Conservation (phyloP, 2,888 invertebrate species). For the Euzetes globulus region DNA sequence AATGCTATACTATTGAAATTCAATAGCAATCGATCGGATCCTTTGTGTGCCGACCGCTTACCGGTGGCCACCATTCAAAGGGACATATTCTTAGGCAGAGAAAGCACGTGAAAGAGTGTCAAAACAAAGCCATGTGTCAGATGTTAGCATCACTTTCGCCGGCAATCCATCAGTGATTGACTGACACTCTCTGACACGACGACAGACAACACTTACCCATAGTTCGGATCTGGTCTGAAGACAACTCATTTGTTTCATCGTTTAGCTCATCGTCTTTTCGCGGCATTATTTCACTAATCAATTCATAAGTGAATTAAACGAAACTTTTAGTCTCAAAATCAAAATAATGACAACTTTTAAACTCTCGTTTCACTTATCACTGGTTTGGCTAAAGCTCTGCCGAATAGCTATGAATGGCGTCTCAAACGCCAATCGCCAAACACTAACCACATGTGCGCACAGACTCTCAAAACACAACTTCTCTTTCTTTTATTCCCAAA, state of each 20-base stretch:
- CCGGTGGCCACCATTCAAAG: background rate
- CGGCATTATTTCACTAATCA: slow-evolving; percentile 9
- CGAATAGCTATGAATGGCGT: slow-evolving; percentile 1
- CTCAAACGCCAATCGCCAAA: background rate
- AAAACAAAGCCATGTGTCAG: slow-evolving; percentile 12
- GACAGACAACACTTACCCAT: background rate
- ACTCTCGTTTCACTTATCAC: slow-evolving; percentile 16
- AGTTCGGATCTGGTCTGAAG: background rate
- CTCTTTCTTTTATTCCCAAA: background rate
- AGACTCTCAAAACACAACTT: background rate
- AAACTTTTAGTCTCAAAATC: background rate
- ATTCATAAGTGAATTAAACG: background rate
- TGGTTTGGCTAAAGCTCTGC: background rate
- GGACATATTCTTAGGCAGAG: background rate
- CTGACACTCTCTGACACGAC: background rate
- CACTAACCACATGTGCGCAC: background rate
- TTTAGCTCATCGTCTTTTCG: slow-evolving; percentile 14
- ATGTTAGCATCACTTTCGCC: background rate
- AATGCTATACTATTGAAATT: background rate
- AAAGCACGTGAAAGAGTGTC: background rate
- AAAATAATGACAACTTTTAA: slow-evolving; percentile 13
- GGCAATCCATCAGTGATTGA: background rate
- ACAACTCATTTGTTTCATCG: background rate
- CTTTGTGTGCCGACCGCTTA: background rate
- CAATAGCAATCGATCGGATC: background rate